Conservation (phyloP, 2,888 invertebrate genomes). For the Platycnemis pennipes region DNA sequence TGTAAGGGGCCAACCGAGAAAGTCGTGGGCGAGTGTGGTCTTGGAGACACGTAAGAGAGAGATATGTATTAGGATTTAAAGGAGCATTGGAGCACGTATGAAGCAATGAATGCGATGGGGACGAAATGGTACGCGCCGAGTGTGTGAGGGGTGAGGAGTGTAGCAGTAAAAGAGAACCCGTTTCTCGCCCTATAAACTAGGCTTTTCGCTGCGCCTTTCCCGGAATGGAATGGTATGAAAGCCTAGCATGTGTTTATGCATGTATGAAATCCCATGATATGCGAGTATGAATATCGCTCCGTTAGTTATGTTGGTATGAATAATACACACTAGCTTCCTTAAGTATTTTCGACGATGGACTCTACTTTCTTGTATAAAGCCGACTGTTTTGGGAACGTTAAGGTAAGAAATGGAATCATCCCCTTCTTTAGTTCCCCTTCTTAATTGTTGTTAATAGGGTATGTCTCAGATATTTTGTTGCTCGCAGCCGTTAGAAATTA, state of each 20-base stretch:
- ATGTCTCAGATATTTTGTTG: background rate
- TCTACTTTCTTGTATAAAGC: too few relatives aligned
- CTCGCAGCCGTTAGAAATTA: background rate
- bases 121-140: background rate
- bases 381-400: too few relatives aligned
- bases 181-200: background rate
- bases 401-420: background rate
- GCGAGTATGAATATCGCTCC: background rate
- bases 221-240: background rate
- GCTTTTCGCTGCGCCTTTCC: background rate
- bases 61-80: background rate
- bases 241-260: background rate
- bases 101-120: background rate
- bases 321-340: background rate
- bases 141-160: background rate
- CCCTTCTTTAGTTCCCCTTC: background rate
- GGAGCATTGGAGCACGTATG: background rate
- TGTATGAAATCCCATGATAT: background rate
- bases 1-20: background rate
- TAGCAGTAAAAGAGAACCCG: background rate
- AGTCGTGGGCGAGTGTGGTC: background rate
- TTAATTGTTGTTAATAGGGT: background rate
- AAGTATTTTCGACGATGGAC: too few relatives aligned
- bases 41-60: background rate
- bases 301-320: background rate